phyloP scores from a whole-genome alignment of 2,797 vertebrate genomes.

The Sebastes vulpes region DNA sequence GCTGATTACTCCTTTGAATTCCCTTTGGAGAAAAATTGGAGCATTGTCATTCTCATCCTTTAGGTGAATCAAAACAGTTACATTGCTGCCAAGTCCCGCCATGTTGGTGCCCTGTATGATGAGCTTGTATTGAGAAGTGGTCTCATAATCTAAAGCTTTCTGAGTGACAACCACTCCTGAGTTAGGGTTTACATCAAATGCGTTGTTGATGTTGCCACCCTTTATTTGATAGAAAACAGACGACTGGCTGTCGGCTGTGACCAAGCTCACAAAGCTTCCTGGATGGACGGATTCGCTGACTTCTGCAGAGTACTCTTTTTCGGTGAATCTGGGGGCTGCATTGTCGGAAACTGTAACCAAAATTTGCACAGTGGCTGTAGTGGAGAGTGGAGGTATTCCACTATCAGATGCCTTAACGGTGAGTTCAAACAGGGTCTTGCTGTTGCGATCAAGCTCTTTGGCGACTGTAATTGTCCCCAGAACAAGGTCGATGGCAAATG shows the following conservation, averaged over 20 bases:
- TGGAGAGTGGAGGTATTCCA: constrained; percentile 90
- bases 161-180: constrained; percentile 94
- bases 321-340: constrained; percentile 91
- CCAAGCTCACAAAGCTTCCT: constrained; percentile 92
- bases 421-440: constrained; percentile 91
- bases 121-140: constrained; percentile 87
- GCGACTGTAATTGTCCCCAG: constrained; percentile 92
- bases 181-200: constrained; percentile 95
- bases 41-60: constrained; percentile 96
- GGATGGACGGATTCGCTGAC: constrained; percentile 89
- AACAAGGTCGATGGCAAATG: constrained; percentile 92
- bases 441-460: constrained; percentile 93
- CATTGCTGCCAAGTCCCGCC: constrained; percentile 92
- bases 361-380: constrained; percentile 88
- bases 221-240: constrained; percentile 96
- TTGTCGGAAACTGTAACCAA: constrained; percentile 95
- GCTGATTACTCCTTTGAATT: constrained; percentile 93
- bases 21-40: constrained; percentile 89
- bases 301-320: constrained; percentile 92
- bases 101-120: constrained; percentile 96
- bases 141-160: constrained; percentile 93
- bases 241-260: constrained; percentile 92
- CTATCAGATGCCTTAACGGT: constrained; percentile 92
- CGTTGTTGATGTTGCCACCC: constrained; percentile 90
- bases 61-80: constrained; percentile 90